These are phyloP conservation scores for Drosophila murphyi DNA, from an alignment of 1,140 invertebrate species.

Conservation along the genomic window DNA sequence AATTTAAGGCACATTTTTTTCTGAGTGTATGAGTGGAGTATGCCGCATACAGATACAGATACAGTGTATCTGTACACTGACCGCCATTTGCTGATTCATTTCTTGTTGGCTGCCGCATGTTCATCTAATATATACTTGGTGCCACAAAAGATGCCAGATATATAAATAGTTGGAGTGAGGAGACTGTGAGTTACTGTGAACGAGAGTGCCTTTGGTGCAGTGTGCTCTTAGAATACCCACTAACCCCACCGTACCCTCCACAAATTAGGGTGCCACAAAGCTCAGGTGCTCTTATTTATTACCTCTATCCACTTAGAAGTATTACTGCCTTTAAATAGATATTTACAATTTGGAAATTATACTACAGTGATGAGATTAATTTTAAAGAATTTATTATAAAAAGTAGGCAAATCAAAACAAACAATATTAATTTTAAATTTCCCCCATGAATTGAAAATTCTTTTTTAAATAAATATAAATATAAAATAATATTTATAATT, in stretches of 20 bases:
- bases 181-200: slow-evolving; percentile 21
- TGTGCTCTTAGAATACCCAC: slow-evolving; percentile 20
- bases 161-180: slow-evolving; percentile 22
- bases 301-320: neutral
- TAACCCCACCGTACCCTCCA: neutral
- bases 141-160: slow-evolving; percentile 24
- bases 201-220: slow-evolving; percentile 46
- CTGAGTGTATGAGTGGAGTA: neutral
- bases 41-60: slow-evolving; percentile 38
- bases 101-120: slow-evolving; percentile 40
- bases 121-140: slow-evolving; percentile 60
- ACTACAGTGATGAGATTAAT: neutral
- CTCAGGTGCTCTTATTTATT: slow-evolving; percentile 27
- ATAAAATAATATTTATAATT: too few species aligned
- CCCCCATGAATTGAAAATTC: too few species aligned
- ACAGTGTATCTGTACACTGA: neutral
- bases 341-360: neutral
- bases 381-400: neutral
- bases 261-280: slow-evolving; percentile 3
- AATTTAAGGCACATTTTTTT: too few species aligned
- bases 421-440: too few species aligned
- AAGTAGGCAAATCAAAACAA: neutral
- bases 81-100: slow-evolving; percentile 38
- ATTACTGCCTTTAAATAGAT: neutral
- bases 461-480: too few species aligned